Evolutionary conservation across 2,888 invertebrate species (phyloP).

Genomic region (Hirtodrosophila alboralis): DNA sequence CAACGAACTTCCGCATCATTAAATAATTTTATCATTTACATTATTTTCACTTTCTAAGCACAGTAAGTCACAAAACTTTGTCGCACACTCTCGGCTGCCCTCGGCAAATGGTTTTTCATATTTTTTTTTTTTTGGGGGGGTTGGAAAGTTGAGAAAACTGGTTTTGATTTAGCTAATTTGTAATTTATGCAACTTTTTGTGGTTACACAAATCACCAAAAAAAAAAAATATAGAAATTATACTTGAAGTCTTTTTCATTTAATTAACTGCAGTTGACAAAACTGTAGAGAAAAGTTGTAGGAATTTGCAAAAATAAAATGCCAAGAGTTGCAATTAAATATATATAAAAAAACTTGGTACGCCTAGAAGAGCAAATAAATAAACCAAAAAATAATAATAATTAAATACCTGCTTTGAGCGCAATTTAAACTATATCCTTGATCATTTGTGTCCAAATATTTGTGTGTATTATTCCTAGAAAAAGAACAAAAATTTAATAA

Average conservation of each 20-base stretch:
- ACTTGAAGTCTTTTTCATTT: conserved; percentile 58
- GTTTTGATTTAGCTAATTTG: conserved; percentile 70
- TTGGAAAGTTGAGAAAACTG: conserved; percentile 22
- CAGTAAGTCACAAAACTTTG: conserved; percentile 43
- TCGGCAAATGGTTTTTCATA: background rate
- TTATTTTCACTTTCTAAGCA: conserved; percentile 81
- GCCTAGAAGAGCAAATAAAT: background rate
- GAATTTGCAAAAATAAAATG: conserved; percentile 9
- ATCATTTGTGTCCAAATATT: background rate
- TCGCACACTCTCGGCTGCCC: conserved; percentile 41
- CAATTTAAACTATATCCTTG: background rate
- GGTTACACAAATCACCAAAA: conserved; percentile 16
- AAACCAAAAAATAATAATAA: too few species aligned
- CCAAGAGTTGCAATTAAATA: conserved; percentile 11
- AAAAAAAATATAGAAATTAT: conserved; percentile 26
- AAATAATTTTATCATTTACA: conserved; percentile 82
- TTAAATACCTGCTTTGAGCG: conserved; percentile 2
- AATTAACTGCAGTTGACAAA: conserved; percentile 60
- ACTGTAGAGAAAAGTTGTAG: conserved; percentile 12
- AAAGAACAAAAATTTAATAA: conserved; percentile 12
- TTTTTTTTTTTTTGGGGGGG: too few species aligned
- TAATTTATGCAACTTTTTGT: conserved; percentile 70
- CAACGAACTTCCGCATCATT: conserved; percentile 82
- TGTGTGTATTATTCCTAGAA: background rate
- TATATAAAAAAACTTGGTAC: conserved; percentile 8